Evolutionary conservation across 2,797 vertebrate species (phyloP).

Genomic region (Gymnoscopelus braueri): DNA sequence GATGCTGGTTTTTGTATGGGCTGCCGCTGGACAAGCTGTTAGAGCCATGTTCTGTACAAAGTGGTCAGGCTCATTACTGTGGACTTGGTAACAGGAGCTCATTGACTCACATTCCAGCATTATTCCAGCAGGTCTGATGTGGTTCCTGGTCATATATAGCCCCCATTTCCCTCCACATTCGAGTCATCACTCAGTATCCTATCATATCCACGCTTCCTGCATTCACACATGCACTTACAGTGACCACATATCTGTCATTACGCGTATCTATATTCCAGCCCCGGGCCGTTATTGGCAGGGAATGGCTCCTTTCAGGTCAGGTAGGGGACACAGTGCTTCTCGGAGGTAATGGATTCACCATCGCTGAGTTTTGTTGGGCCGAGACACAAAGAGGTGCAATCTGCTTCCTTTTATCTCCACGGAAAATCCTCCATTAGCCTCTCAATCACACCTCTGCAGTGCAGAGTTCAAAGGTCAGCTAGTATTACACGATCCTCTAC

Average conservation of each 20-base stretch:
- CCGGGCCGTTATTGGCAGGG: slow-evolving; percentile 54
- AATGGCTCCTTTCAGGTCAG: slow-evolving; percentile 69
- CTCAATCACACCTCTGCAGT: slow-evolving; percentile 47
- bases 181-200: slow-evolving; percentile 70
- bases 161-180: slow-evolving; percentile 58
- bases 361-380: slow-evolving; percentile 66
- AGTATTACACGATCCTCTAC: slow-evolving; percentile 54
- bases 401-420: slow-evolving; percentile 51
- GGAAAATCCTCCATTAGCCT: slow-evolving; percentile 62
- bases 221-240: slow-evolving; percentile 62
- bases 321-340: slow-evolving; percentile 66
- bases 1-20: slow-evolving; percentile 57
- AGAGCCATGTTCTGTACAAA: slow-evolving; percentile 55
- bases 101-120: slow-evolving; percentile 55
- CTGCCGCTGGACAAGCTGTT: slow-evolving; percentile 51
- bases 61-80: slow-evolving; percentile 52
- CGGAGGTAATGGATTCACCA: slow-evolving; percentile 79
- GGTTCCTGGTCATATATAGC: slow-evolving; percentile 58
- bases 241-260: slow-evolving; percentile 71
- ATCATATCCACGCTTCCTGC: slow-evolving; percentile 69
- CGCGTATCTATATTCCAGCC: slow-evolving; percentile 71
- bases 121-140: slow-evolving; percentile 57
- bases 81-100: slow-evolving; percentile 63
- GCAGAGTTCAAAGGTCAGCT: slow-evolving; percentile 65
- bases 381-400: slow-evolving; percentile 68